A percentile compares a stretch with the other conserved stretches of the same genome.
Evolutionary conservation across 2,113 vertebrate genomes (phyloP).

Genomic region (Ptyas mucosa): DNA sequence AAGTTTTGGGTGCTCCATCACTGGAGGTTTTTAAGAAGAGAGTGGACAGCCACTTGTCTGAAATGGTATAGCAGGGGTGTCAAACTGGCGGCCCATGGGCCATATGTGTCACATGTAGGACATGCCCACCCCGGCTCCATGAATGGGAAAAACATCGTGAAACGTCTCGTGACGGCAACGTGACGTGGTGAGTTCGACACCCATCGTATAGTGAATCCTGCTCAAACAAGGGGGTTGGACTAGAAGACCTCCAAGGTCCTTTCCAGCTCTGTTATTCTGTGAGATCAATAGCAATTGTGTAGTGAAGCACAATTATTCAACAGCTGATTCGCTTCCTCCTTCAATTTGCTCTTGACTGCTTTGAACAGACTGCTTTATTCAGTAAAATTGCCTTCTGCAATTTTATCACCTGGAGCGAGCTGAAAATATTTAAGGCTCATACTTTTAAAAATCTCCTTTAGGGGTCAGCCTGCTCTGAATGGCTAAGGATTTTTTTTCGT

Average conservation of each 20-base stretch:
- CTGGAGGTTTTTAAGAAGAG: background rate
- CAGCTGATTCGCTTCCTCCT: background rate
- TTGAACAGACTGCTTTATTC: no score
- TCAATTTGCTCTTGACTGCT: background rate
- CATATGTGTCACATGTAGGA: no score
- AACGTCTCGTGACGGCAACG: no score
- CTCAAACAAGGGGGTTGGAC: background rate
- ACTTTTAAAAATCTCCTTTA: background rate
- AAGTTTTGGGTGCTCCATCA: background rate
- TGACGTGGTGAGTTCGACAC: no score
- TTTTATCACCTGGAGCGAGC: constrained; percentile 3
- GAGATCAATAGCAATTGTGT: background rate
- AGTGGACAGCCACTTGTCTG: background rate
- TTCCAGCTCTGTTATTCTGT: background rate
- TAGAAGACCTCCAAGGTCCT: background rate
- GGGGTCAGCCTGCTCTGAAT: background rate
- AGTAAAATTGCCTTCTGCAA: background rate
- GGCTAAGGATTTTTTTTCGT: background rate
- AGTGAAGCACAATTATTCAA: background rate
- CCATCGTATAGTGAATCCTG: no score
- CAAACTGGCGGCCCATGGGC: no score
- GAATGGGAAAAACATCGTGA: no score
- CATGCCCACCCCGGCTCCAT: no score
- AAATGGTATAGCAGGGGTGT: background rate
- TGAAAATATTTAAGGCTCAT: background rate